phyloP scores from a whole-genome alignment of 2,797 vertebrate genomes.

The Myotis planiceps region DNA sequence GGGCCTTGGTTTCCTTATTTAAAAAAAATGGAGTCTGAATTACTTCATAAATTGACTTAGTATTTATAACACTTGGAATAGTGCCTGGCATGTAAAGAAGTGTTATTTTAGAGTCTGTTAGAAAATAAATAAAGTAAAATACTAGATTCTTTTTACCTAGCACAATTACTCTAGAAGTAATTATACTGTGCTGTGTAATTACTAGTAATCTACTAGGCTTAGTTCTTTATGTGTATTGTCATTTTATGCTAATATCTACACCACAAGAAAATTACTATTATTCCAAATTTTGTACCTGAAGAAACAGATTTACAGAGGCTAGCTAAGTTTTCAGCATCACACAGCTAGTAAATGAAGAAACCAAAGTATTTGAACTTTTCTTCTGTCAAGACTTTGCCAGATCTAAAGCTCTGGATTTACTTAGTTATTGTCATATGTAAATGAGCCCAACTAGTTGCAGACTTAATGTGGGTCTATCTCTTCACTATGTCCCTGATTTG shows the following conservation, averaged over 20 bases:
- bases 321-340: neutral
- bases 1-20: neutral
- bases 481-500: neutral
- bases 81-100: neutral
- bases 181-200: neutral
- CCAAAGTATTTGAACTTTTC: neutral
- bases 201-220: neutral
- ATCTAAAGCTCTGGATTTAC: neutral
- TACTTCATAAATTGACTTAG: neutral
- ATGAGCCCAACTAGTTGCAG: neutral
- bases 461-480: neutral
- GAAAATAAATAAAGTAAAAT: constrained; percentile 35
- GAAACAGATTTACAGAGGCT: neutral
- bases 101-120: neutral
- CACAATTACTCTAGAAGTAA: neutral
- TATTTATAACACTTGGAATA: neutral
- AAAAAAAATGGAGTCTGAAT: neutral
- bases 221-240: neutral
- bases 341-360: neutral
- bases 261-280: neutral
- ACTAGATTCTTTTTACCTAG: neutral
- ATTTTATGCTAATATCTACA: neutral
- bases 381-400: neutral
- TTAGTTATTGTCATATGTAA: neutral
- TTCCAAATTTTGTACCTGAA: neutral